phyloP scores from a whole-genome alignment of 2,888 invertebrate species.

The Entomobrya proxima region DNA sequence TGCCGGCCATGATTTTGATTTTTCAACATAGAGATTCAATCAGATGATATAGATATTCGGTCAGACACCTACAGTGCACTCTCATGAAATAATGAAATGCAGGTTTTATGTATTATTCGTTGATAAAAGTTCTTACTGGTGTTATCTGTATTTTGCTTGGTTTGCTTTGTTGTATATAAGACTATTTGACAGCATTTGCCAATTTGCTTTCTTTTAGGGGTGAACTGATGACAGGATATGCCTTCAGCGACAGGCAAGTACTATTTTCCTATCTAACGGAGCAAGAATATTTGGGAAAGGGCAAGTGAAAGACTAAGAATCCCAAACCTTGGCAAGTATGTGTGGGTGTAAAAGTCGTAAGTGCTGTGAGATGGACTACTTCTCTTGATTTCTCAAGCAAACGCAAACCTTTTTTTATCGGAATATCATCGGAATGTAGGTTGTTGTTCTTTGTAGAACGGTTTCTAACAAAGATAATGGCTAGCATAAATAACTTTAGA shows the following conservation, averaged over 20 bases:
- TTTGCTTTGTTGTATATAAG: not conserved
- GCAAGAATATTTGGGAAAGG: not conserved
- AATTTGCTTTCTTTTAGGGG: not conserved
- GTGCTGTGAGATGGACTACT: not conserved
- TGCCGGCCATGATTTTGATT: not conserved
- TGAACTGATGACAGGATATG: constrained; percentile 10
- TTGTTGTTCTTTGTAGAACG: not conserved
- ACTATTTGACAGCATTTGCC: not conserved
- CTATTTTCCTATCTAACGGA: not conserved
- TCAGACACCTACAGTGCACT: not conserved
- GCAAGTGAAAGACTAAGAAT: not conserved
- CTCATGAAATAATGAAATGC: not conserved
- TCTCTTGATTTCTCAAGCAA: constrained; percentile 18
- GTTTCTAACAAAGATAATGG: not conserved
- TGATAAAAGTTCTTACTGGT: not conserved
- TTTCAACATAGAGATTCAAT: not conserved
- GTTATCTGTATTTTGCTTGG: not conserved
- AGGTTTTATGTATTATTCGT: not conserved
- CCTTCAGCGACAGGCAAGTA: not conserved
- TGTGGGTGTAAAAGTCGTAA: not conserved
- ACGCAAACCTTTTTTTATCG: not conserved
- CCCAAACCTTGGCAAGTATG: not conserved
- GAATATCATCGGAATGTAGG: constrained; percentile 29
- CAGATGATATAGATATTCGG: not conserved
- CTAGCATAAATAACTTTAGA: constrained; percentile 17